Conservation (phyloP, 2,113 vertebrate genomes). For the Takifugu bimaculatus region DNA sequence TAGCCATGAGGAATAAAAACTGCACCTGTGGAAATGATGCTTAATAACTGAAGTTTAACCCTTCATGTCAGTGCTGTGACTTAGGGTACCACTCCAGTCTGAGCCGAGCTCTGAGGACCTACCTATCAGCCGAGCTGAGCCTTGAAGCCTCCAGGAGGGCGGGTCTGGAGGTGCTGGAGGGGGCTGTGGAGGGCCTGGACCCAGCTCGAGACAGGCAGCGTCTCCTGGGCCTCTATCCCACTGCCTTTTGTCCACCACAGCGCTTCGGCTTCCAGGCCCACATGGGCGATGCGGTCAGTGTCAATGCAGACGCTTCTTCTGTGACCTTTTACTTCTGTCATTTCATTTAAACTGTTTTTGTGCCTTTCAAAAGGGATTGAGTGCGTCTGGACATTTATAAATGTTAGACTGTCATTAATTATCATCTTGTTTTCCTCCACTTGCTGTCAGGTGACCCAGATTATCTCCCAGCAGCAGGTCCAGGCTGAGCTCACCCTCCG, state of each 20-base stretch:
- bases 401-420: neutral
- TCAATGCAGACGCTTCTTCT: neutral
- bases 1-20: too few species aligned
- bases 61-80: conserved; percentile 85
- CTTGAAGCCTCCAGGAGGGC: conserved; percentile 95
- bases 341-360: neutral
- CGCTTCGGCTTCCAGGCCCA: conserved; percentile 95
- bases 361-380: too few species aligned
- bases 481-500: conserved; percentile 92
- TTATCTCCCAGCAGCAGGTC: conserved; percentile 90
- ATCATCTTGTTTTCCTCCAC: neutral
- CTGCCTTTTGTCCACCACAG: conserved; percentile 91
- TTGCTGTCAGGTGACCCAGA: conserved; percentile 85
- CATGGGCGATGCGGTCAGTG: conserved; percentile 92
- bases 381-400: neutral
- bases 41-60: too few species aligned
- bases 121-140: conserved; percentile 96
- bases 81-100: conserved; percentile 97
- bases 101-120: conserved; percentile 92
- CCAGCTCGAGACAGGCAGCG: conserved; percentile 93
- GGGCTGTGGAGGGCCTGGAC: conserved; percentile 94
- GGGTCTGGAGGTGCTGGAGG: conserved; percentile 96
- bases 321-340: too few species aligned
- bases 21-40: too few species aligned
- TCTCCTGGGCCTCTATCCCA: conserved; percentile 95